Percentiles rank a stretch among this genome's conserved stretches.
phyloP scores from a whole-genome alignment of 2,113 vertebrate genomes.

The Syngnathus typhle region DNA sequence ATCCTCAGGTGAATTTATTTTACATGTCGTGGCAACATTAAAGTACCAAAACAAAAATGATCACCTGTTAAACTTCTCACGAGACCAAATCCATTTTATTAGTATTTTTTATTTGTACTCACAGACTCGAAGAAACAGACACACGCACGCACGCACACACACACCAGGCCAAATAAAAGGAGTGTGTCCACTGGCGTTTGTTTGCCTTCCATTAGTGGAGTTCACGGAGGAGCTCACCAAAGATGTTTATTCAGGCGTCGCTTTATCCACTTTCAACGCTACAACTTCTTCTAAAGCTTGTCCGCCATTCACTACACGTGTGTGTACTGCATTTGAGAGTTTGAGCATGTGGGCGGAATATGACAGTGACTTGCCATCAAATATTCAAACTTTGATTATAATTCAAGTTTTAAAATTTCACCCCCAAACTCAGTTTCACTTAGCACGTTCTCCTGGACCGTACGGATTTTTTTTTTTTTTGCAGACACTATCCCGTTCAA shows the following conservation, averaged over 20 bases:
- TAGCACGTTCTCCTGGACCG: not conserved
- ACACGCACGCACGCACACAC: conserved; percentile 49
- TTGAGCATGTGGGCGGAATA: too few species aligned
- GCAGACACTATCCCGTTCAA: not conserved
- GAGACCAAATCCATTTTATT: not conserved
- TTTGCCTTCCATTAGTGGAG: conserved; percentile 46
- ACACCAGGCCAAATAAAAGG: conserved; percentile 36
- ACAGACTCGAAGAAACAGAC: conserved; percentile 7
- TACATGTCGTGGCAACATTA: not conserved
- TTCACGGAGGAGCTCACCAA: conserved; percentile 54
- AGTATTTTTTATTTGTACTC: conserved; percentile 2
- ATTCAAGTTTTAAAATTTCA: not conserved
- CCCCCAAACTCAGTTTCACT: not conserved
- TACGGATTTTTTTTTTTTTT: not conserved
- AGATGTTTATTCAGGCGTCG: conserved; percentile 56
- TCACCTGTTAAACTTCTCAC: not conserved
- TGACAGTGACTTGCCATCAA: too few species aligned
- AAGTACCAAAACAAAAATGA: not conserved
- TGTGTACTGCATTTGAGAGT: not conserved
- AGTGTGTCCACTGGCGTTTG: conserved; percentile 37
- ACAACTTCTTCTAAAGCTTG: not conserved
- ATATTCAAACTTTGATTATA: not conserved
- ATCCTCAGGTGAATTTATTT: not conserved
- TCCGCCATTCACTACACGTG: not conserved
- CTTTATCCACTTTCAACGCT: conserved; percentile 31